Evolutionary conservation across 2,888 invertebrate species (phyloP), one percentile per base, ranked within the genome.

Genomic region (Julus scandinavius): DNA sequence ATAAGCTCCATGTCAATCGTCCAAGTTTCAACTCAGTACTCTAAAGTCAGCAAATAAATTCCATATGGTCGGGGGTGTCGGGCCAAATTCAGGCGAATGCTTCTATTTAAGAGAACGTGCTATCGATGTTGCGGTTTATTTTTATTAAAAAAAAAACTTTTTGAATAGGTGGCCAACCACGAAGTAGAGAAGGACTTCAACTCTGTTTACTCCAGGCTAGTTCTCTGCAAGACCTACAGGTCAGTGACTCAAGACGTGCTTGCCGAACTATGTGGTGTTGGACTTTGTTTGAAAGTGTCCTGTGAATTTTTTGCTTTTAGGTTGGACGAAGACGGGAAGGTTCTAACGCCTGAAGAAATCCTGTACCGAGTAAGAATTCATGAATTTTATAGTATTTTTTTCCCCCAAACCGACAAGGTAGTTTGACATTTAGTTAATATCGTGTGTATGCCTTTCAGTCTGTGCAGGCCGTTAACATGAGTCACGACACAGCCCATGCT

Each of bases 251-350:
- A 87, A 15, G 17, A 87, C n/a, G n/a, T n/a, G n/a, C n/a, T n/a
- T n/a, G n/a, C n/a, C n/a, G n/a, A n/a, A n/a, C n/a, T n/a, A n/a
- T n/a, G n/a, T n/a, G n/a, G n/a, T n/a, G n/a, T n/a, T n/a, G n/a
- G n/a, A n/a, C n/a, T n/a, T n/a, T n/a, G n/a, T n/a, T n/a, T n/a
- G n/a, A n/a, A n/a, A n/a, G 20, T 20, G 45, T 45, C 49, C n/a
- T 11, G 6, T 11, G 3, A 2, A 5, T 54, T 87, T 45, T 58
- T 20, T 58, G 41, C 87, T 89, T 91, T 20, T 90, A 92, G 93
- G 90, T 94, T 99, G 90, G 99, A 99, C 93, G 99, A 99, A 93
- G 99, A 99, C 94, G 99, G 99, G 2, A 99, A 99, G 94, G 99
- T 99, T 49, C 94, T 99, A 85, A 99, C 99, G 0, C 99, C 99